phyloP scores from a whole-genome alignment of 2,113 vertebrate genomes.

The Centropristis striata region DNA sequence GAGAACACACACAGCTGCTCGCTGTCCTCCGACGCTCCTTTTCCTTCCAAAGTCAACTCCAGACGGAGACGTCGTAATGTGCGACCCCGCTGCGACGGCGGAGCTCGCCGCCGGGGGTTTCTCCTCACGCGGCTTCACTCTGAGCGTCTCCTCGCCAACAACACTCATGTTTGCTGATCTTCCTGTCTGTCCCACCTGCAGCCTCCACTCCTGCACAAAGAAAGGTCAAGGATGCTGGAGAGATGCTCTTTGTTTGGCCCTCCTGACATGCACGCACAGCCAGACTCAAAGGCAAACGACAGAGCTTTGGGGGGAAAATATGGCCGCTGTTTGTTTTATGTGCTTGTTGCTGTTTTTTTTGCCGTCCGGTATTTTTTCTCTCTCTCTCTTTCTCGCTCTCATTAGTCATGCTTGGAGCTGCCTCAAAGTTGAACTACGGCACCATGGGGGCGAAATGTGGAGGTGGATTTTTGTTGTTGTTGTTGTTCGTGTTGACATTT shows the following conservation, averaged over 20 bases:
- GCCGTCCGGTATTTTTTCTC: background rate
- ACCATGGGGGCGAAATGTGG: constrained; percentile 17
- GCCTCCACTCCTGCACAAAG: constrained; percentile 20
- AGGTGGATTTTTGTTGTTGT: constrained; percentile 31
- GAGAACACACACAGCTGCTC: constrained; percentile 66
- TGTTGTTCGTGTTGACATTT: constrained; percentile 26
- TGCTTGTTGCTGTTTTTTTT: constrained; percentile 63
- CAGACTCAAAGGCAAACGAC: constrained; percentile 51
- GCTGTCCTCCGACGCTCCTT: background rate
- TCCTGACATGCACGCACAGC: constrained; percentile 55
- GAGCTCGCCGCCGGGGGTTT: constrained; percentile 35
- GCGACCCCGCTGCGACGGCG: constrained; percentile 32
- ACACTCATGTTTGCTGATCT: constrained; percentile 60
- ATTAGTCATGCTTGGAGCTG: constrained; percentile 23
- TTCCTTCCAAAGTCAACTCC: constrained; percentile 70
- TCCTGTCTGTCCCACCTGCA: constrained; percentile 68
- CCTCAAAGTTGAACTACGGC: constrained; percentile 28
- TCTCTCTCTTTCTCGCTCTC: constrained; percentile 9
- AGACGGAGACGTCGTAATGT: background rate
- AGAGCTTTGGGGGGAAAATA: constrained; percentile 48
- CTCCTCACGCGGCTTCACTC: constrained; percentile 28
- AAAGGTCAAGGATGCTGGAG: constrained; percentile 56
- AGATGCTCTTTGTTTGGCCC: constrained; percentile 36
- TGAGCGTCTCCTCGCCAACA: constrained; percentile 30
- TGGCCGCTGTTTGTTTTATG: constrained; percentile 61